Evolutionary conservation across 2,888 invertebrate genomes (phyloP), one percentile per base, ranked within the genome.

Genomic region (Xestia sexstrigata): DNA sequence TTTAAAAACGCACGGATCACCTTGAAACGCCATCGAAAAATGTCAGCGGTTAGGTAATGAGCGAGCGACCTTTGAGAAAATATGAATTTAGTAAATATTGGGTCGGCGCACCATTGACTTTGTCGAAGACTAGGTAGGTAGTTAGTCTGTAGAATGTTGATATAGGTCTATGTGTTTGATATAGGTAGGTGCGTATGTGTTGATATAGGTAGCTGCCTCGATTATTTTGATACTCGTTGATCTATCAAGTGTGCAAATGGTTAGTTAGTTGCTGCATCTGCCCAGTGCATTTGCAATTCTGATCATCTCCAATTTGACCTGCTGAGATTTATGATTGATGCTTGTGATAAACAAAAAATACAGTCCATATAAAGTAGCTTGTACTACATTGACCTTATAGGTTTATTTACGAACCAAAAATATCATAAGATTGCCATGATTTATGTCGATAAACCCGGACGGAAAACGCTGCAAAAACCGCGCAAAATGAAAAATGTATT

Each of bases 31-130:
- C 75, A 69, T 52, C 76, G 69, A 81, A 74, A 70, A 81, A 81
- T 80, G 78, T 75, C 85, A 85, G 83, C 75, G 83, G 85, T 85
- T 78, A 77, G 69, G 79, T 74, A 70, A 80, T 76, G 39, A 23
- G 66, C 78, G 39, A 23, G 66, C 78, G 87, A 90, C 89, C 89
- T 90, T 85, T 88, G 78, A 70, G 82, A 82, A 74, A 78, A 83
- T 88, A 87, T 87, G 82, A 86, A 81, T 84, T 88, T 84, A 77
- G 72, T 85, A 76, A 82, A 85, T 89, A 87, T 79, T 88, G 72
- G 88, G 86, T 88, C 83, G 78, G 52, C 76, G 87, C 52, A 87
- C 89, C 76, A 30, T 26, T 89, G 91, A 90, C 91, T 81, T 91
- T 91, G 88, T 68, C 42, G 75, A 68, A 69, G 72, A 70, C 45